Evolutionary conservation across 1,140 invertebrate species (phyloP).

Genomic region (Riptortus pedestris): DNA sequence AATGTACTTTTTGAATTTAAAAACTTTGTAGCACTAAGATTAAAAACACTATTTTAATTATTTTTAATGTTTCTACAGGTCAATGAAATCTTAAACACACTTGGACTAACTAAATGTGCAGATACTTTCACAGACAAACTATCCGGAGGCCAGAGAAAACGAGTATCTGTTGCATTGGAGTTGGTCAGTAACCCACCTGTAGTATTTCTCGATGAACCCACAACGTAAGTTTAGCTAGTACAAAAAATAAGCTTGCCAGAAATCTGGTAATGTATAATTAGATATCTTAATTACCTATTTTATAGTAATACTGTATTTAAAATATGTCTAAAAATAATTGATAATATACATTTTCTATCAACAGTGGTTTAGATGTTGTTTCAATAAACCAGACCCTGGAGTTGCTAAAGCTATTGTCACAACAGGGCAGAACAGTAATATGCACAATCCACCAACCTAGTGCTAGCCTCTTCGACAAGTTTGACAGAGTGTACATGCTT

Average conservation of each 20-base stretch:
- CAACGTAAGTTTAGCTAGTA: conserved; percentile 44
- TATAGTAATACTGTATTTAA: not conserved
- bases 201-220: conserved; percentile 58
- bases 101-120: conserved; percentile 39
- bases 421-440: conserved; percentile 48
- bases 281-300: not conserved
- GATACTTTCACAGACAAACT: conserved; percentile 43
- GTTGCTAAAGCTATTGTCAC: conserved; percentile 37
- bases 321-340: too few species aligned
- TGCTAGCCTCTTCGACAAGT: conserved; percentile 50
- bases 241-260: not conserved
- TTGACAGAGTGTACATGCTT: conserved; percentile 51
- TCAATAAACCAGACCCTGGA: conserved; percentile 48
- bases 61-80: too few species aligned
- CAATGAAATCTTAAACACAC: conserved; percentile 37
- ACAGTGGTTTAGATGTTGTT: conserved; percentile 51
- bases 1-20: too few species aligned
- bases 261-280: not conserved
- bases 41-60: too few species aligned
- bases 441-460: conserved; percentile 61
- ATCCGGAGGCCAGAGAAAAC: conserved; percentile 53
- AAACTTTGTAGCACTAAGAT: too few species aligned
- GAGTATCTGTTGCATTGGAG: conserved; percentile 53
- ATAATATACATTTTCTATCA: too few species aligned
- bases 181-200: conserved; percentile 54